Evolutionary conservation across 2,797 vertebrate genomes (phyloP).

Genomic region (Gorsachius magnificus): DNA sequence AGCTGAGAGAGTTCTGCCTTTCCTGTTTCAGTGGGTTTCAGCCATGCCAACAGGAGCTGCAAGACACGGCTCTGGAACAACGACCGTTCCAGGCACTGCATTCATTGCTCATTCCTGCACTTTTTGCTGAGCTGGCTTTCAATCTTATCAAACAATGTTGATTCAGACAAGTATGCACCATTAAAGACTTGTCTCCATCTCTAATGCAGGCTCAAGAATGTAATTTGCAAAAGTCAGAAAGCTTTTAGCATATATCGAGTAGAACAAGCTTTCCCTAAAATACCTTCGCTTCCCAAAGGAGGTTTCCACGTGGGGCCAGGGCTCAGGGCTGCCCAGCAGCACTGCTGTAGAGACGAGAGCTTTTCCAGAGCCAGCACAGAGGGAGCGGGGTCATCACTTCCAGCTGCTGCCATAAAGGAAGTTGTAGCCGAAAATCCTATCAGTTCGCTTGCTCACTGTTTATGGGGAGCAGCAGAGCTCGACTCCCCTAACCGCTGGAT

Average conservation of each 20-base stretch:
- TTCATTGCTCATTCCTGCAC: background rate
- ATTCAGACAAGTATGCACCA: background rate
- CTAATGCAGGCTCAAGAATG: background rate
- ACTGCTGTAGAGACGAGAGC: background rate
- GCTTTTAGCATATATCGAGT: background rate
- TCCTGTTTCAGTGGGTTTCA: background rate
- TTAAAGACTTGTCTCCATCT: background rate
- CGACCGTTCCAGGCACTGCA: background rate
- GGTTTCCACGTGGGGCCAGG: background rate
- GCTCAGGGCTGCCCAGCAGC: background rate
- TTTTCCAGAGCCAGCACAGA: background rate
- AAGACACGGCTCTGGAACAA: background rate
- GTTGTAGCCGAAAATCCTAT: background rate
- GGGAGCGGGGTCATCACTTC: background rate
- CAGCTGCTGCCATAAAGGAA: background rate
- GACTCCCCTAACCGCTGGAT: background rate
- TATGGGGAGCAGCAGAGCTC: background rate
- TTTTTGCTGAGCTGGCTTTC: background rate
- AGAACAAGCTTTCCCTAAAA: background rate
- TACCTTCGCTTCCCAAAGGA: background rate
- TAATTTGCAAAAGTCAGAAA: background rate
- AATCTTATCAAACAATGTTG: background rate
- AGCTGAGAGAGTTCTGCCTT: background rate
- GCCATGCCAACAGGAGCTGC: background rate
- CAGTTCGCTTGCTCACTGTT: background rate